These are phyloP conservation scores for Conistra vaccinii DNA, from an alignment of 2,888 invertebrate species.

Conservation along the genomic window DNA sequence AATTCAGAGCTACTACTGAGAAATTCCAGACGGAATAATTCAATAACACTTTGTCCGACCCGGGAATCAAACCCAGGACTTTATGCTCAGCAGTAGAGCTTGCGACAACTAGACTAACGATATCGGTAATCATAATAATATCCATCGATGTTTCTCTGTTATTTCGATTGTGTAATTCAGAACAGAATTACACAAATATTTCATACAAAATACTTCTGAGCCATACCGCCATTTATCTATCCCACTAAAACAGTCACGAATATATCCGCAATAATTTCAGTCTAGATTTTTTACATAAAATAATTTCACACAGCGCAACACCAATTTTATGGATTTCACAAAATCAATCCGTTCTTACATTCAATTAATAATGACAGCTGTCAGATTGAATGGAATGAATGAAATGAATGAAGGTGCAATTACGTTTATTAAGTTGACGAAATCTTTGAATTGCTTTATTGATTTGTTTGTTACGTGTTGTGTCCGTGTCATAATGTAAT, in stretches of 20 bases:
- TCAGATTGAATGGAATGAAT: slow-evolving; percentile 49
- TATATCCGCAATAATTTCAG: slow-evolving; percentile 52
- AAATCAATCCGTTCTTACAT: slow-evolving; percentile 53
- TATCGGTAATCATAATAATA: no score
- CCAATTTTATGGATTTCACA: slow-evolving; percentile 60
- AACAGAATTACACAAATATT: slow-evolving; percentile 33
- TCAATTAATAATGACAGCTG: slow-evolving; percentile 53
- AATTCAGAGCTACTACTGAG: no score
- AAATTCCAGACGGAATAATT: no score
- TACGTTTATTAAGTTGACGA: slow-evolving; percentile 39
- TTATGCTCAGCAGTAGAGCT: no score
- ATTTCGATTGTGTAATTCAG: background rate
- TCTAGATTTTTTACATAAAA: slow-evolving; percentile 62
- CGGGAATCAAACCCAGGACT: no score
- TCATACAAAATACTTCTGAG: slow-evolving; percentile 8
- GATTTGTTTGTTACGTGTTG: slow-evolving; percentile 29
- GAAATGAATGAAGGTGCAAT: slow-evolving; percentile 54
- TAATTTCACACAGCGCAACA: slow-evolving; percentile 47
- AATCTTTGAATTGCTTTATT: slow-evolving; percentile 39
- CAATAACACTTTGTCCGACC: no score
- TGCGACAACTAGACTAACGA: no score
- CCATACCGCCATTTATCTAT: slow-evolving; percentile 13
- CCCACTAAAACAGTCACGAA: slow-evolving; percentile 50
- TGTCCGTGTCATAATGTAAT: slow-evolving; percentile 18
- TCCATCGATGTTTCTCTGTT: no score